Conservation (phyloP, 2,888 invertebrate genomes). For the Protophormia terraenovae region DNA sequence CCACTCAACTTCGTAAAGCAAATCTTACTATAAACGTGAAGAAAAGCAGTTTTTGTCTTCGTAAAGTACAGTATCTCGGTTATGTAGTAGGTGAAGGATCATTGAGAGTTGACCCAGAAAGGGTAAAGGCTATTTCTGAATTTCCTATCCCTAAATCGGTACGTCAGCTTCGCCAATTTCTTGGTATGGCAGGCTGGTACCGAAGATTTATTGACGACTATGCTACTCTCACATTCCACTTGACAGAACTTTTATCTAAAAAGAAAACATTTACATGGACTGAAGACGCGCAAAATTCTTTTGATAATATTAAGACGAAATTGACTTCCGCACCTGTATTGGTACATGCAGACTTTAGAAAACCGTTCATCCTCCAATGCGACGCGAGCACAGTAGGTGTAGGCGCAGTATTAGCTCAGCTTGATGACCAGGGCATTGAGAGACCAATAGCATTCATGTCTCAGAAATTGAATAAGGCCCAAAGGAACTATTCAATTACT, state of each 20-base stretch:
- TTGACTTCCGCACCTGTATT: not conserved
- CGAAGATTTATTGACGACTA: not conserved
- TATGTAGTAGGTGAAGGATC: no score
- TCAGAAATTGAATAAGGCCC: not conserved
- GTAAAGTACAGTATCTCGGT: no score
- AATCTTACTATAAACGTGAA: not conserved
- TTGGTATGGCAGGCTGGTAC: slow-evolving; percentile 7
- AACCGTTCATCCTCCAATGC: not conserved
- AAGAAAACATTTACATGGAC: not conserved
- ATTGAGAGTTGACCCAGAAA: no score
- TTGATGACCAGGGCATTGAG: not conserved
- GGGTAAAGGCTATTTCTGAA: no score
- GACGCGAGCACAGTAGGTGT: not conserved
- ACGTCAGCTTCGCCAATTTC: not conserved
- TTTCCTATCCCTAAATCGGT: not conserved
- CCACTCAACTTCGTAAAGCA: not conserved
- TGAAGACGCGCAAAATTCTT: not conserved
- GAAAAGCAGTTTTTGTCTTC: not conserved
- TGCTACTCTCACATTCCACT: not conserved
- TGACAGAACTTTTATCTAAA: not conserved
- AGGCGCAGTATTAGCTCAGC: not conserved
- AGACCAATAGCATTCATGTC: no score
- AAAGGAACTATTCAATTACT: slow-evolving; percentile 1
- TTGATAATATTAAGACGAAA: not conserved
- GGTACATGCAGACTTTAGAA: not conserved